Percentiles rank a stretch among this genome's conserved stretches.
Evolutionary conservation across 2,888 invertebrate species (phyloP).

Genomic region (Euphydryas editha): DNA sequence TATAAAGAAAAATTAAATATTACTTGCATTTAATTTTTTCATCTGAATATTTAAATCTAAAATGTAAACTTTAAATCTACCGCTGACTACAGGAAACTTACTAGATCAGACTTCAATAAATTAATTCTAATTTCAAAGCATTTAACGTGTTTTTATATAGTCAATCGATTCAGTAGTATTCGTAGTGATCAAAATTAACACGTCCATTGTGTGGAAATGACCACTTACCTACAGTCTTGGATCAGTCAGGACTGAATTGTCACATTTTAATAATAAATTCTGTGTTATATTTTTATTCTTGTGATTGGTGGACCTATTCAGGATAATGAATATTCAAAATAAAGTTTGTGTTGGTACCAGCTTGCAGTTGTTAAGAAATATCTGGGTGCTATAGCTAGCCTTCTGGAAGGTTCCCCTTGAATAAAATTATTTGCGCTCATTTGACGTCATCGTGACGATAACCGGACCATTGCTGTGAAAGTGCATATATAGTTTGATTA

Average conservation of each 20-base stretch:
- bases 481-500: conserved; percentile 55
- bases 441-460: conserved; percentile 57
- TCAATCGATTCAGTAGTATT: conserved; percentile 26
- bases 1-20: too few species aligned
- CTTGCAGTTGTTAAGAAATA: conserved; percentile 16
- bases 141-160: neutral
- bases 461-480: conserved; percentile 69
- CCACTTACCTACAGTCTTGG: conserved; percentile 32
- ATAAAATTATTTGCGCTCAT: conserved; percentile 43
- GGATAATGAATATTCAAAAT: conserved; percentile 4
- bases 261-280: conserved; percentile 5
- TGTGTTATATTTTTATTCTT: conserved; percentile 5
- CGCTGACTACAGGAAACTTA: too few species aligned
- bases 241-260: conserved; percentile 5
- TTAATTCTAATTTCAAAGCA: neutral
- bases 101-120: neutral
- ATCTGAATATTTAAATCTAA: too few species aligned
- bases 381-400: conserved; percentile 17
- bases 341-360: conserved; percentile 12
- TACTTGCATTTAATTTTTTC: too few species aligned
- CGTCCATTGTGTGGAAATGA: conserved; percentile 14
- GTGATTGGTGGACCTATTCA: conserved; percentile 5
- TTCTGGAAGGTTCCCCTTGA: conserved; percentile 31
- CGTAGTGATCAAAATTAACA: conserved; percentile 27
- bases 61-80: too few species aligned